Evolutionary conservation across 1,140 invertebrate species (phyloP).

Genomic region (Pogonognathellus flavescens): DNA sequence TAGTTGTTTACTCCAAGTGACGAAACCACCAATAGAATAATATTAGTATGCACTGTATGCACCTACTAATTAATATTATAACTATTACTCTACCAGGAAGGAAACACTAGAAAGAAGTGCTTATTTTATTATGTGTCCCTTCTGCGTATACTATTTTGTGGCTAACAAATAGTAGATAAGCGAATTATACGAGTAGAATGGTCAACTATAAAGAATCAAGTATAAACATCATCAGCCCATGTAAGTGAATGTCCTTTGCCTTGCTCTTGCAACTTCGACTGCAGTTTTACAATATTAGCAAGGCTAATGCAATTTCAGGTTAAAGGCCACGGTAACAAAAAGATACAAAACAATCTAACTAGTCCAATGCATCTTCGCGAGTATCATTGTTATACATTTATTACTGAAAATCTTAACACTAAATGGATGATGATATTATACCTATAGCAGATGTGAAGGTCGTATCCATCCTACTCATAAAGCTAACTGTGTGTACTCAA

Average conservation of each 20-base stretch:
- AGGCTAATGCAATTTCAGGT: constrained; percentile 37
- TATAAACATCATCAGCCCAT: neutral
- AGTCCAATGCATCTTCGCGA: constrained; percentile 23
- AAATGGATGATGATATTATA: neutral
- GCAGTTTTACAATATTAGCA: constrained; percentile 19
- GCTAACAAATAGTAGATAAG: neutral
- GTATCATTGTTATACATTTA: neutral
- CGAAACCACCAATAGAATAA: too few species aligned
- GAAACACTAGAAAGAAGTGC: too few species aligned
- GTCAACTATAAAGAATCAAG: constrained; percentile 18
- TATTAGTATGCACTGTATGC: too few species aligned
- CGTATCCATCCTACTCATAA: neutral
- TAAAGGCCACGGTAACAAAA: constrained; percentile 24
- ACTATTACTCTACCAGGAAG: too few species aligned
- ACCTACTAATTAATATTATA: too few species aligned
- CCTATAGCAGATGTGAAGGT: constrained; percentile 12
- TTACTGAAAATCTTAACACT: neutral
- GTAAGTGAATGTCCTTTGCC: constrained; percentile 27
- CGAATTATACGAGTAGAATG: neutral
- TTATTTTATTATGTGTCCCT: too few species aligned
- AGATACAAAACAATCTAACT: neutral
- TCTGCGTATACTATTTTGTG: too few species aligned
- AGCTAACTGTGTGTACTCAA: neutral
- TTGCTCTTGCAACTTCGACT: constrained; percentile 35
- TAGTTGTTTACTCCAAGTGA: too few species aligned